Conservation (phyloP, 92 coral and sea anemone genomes). For the Siderastrea siderea region DNA sequence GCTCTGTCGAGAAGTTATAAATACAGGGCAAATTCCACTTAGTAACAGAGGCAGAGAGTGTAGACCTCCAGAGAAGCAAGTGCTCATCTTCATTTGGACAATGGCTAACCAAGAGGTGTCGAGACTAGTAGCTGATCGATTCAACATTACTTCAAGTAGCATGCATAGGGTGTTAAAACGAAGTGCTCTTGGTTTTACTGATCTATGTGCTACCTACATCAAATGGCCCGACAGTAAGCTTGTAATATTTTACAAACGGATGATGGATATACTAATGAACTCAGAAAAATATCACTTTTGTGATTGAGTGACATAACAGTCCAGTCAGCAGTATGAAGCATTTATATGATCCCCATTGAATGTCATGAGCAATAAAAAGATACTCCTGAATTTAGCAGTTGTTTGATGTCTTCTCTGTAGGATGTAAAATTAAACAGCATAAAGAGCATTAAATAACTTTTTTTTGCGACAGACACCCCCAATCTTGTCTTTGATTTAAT, state of each 20-base stretch:
- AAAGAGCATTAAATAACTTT: no score
- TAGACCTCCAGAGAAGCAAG: slow-evolving; percentile 43
- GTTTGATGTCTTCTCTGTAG: slow-evolving; percentile 12
- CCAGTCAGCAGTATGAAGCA: not conserved
- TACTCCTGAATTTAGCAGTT: not conserved
- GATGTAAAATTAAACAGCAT: slow-evolving; percentile 3
- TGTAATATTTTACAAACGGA: not conserved
- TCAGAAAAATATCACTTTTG: not conserved
- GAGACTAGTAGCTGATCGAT: slow-evolving; percentile 31
- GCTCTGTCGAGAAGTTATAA: slow-evolving; percentile 29
- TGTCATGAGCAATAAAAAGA: no score
- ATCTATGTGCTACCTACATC: slow-evolving; percentile 39
- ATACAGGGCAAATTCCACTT: slow-evolving; percentile 38
- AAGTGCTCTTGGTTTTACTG: slow-evolving; percentile 19
- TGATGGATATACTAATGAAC: not conserved
- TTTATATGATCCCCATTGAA: no score
- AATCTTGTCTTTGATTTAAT: no score
- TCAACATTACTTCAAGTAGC: slow-evolving; percentile 41
- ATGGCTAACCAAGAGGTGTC: slow-evolving; percentile 52
- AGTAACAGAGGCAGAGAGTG: slow-evolving; percentile 35
- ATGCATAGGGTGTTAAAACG: slow-evolving; percentile 16
- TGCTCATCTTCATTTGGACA: slow-evolving; percentile 33
- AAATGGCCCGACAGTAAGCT: slow-evolving; percentile 25
- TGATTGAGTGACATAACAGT: not conserved
- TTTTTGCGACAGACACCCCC: no score